phyloP scores from a whole-genome alignment of 2,797 vertebrate species.

The Linurgus olivaceus region DNA sequence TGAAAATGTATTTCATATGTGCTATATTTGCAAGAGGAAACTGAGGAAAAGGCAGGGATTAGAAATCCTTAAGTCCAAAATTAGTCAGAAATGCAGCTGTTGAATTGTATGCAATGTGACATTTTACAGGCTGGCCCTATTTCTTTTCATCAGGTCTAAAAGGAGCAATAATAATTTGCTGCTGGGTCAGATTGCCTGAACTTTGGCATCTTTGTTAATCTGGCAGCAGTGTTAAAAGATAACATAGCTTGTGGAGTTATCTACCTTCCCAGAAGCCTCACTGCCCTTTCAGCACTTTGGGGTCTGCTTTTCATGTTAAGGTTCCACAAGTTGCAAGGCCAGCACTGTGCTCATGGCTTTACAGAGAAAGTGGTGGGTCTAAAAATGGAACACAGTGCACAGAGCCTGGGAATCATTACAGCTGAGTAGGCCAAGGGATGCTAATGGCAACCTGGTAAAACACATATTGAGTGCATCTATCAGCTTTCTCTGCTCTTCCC shows the following conservation, averaged over 20 bases:
- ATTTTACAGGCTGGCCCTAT: background rate
- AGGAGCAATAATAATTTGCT: background rate
- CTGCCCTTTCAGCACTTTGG: background rate
- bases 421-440: background rate
- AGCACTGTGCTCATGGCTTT: background rate
- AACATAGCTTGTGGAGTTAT: background rate
- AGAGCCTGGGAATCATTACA: conserved; percentile 26
- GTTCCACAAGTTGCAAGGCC: conserved; percentile 7
- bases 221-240: background rate
- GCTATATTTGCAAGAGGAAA: background rate
- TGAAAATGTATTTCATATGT: background rate
- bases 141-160: background rate
- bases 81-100: background rate
- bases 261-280: background rate
- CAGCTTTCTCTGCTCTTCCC: background rate
- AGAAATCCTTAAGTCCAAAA: background rate
- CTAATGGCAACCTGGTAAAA: conserved; percentile 28
- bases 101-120: background rate
- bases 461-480: background rate
- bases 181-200: background rate
- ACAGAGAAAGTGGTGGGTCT: background rate
- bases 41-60: background rate
- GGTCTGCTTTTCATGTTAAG: background rate
- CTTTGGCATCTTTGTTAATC: background rate
- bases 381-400: background rate